Evolutionary conservation across 2,888 invertebrate species (phyloP).

Genomic region (Buathra laborator): DNA sequence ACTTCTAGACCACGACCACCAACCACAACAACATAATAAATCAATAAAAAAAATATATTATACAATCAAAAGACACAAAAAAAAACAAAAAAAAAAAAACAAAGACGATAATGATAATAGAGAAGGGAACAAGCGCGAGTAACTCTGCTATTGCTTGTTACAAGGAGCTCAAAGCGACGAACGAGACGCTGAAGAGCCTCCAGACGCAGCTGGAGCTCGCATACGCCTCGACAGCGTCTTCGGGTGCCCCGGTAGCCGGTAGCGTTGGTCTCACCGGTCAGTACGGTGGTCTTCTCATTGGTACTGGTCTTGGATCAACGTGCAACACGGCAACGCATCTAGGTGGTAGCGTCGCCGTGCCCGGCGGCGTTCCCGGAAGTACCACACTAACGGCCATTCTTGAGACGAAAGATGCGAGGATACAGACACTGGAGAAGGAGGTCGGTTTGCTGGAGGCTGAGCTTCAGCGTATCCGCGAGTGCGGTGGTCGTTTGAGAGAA

Average conservation of each 20-base stretch:
- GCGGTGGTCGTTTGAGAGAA: constrained; percentile 82
- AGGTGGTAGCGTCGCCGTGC: constrained; percentile 83
- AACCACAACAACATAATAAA: constrained; percentile 53
- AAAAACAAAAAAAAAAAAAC: constrained; percentile 65
- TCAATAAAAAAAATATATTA: constrained; percentile 13
- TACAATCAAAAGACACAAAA: constrained; percentile 55
- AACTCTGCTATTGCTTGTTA: constrained; percentile 83
- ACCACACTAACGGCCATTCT: constrained; percentile 92
- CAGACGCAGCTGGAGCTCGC: constrained; percentile 92
- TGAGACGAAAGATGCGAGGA: constrained; percentile 95
- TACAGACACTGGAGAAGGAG: constrained; percentile 95
- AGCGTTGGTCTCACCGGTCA: constrained; percentile 72
- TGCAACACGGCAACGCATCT: constrained; percentile 77
- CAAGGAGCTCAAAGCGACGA: constrained; percentile 94
- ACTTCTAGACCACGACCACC: constrained; percentile 52
- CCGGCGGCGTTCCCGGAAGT: constrained; percentile 86
- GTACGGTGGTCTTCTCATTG: constrained; percentile 74
- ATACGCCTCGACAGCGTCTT: constrained; percentile 88
- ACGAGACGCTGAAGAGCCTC: constrained; percentile 93
- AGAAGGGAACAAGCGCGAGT: constrained; percentile 73
- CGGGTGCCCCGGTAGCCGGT: constrained; percentile 82
- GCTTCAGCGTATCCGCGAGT: constrained; percentile 88
- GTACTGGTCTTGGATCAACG: constrained; percentile 67
- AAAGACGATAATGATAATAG: constrained; percentile 59
- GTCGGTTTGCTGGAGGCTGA: constrained; percentile 93